Evolutionary conservation across 2,888 invertebrate genomes (phyloP), one percentile per base, ranked within the genome.

Genomic region (Odontothrips loti): DNA sequence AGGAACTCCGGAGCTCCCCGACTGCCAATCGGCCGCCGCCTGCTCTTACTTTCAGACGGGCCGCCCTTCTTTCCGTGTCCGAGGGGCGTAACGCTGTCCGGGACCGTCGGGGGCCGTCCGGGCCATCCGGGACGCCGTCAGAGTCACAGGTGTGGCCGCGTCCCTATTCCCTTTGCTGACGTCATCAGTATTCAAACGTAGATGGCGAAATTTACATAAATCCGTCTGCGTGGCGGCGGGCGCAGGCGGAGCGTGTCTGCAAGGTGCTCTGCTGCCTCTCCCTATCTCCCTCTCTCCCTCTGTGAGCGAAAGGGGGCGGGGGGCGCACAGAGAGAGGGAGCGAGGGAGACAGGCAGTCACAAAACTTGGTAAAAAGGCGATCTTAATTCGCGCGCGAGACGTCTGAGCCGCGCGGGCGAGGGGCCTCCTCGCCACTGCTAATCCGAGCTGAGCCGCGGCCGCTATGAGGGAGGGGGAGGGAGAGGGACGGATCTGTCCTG

Each of bases 171-270:
- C 68, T 75, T 75, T 75, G 68, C 58, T n/a, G 58, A 58, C 68
- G 68, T 75, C 68, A 27, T 75, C 68, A 75, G 68, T 75, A 75
- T 75, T 75, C 68, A 75, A 75, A 75, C 68, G 68, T 27, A 75
- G 68, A 75, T 75, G 68, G 68, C 68, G 68, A 75, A 27, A 75
- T 75, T 75, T 75, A 75, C 68, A 75, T 75, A 75, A 75, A 75
- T 75, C 68, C 27, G 9, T 27, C 34, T 43, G 34, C 34, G 34
- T 43, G 34, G 58, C 58, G 58, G 58, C 15, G 20, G 17, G 58
- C 58, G 20, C 58, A 58, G 20, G 34, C 34, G 34, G 34, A 43
- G 34, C 34, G 34, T 43, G 34, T 2, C 34, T 20, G 58, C 58
- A 17, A 58, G 20, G 20, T 58, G 20, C 15, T 20, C 17, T 15